These are phyloP conservation scores for Tapirus terrestris DNA, from an alignment of 2,113 vertebrate genomes.

Conservation along the genomic window DNA sequence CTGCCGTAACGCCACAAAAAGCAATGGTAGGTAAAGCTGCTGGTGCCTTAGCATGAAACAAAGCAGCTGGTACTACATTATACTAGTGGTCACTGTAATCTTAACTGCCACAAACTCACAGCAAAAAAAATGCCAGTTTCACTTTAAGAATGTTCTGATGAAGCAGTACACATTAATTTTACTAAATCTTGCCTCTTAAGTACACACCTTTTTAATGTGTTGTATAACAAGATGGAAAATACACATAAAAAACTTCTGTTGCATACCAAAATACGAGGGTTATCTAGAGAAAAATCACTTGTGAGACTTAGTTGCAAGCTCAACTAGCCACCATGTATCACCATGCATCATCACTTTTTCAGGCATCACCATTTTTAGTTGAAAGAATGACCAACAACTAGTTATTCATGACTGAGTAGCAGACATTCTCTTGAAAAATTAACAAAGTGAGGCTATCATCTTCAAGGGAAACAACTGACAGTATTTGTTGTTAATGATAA, in stretches of 20 bases:
- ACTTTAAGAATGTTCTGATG: background rate
- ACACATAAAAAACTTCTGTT: background rate
- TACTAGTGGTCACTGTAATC: background rate
- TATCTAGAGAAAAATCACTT: background rate
- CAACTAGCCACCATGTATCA: background rate
- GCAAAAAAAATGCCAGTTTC: background rate
- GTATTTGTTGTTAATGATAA: background rate
- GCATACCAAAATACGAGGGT: background rate
- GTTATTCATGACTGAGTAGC: background rate
- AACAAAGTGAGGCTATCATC: background rate
- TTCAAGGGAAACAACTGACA: background rate
- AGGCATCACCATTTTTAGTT: background rate
- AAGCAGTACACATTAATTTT: background rate
- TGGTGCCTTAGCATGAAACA: constrained; percentile 3
- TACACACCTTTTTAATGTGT: background rate
- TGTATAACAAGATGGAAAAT: background rate
- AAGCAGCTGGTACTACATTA: background rate
- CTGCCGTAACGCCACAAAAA: background rate
- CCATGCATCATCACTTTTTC: background rate
- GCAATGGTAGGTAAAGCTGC: background rate
- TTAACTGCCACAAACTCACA: background rate
- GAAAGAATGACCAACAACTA: background rate
- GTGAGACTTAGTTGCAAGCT: background rate
- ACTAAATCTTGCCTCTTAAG: background rate
- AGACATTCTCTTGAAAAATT: constrained; percentile 27